Percentiles rank a stretch among this genome's conserved stretches.
Conservation (phyloP, 2,888 invertebrate genomes). For the Gryllus longicercus region DNA sequence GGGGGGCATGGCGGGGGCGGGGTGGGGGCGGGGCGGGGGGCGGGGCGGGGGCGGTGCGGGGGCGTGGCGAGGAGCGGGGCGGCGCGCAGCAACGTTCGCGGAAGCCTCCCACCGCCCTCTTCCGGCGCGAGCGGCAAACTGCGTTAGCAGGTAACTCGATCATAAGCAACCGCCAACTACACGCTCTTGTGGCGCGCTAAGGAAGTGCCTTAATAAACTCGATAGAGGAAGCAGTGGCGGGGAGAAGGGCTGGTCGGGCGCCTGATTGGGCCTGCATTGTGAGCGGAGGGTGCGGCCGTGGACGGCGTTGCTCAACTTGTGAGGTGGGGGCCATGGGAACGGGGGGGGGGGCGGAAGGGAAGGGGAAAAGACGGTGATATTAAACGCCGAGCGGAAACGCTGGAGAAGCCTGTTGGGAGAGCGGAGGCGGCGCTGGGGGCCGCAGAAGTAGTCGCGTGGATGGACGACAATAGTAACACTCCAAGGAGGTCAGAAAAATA, state of each 20-base stretch:
- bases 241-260: background rate
- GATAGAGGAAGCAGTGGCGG: conserved; percentile 20
- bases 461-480: no score
- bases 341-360: no score
- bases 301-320: no score
- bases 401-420: no score
- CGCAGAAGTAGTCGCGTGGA: no score
- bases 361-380: no score
- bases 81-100: background rate
- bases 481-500: no score
- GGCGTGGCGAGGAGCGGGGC: background rate
- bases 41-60: background rate
- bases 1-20: background rate
- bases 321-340: no score
- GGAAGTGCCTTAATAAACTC: conserved; percentile 29
- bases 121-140: conserved; percentile 23
- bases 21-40: background rate
- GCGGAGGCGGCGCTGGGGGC: no score
- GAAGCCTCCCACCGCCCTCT: conserved; percentile 23
- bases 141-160: conserved; percentile 25
- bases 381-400: no score
- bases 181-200: background rate
- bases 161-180: conserved; percentile 22
- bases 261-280: conserved; percentile 11
- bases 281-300: background rate